These are phyloP conservation scores for Gibbula magus DNA, from an alignment of 2,888 invertebrate genomes.

Conservation along the genomic window DNA sequence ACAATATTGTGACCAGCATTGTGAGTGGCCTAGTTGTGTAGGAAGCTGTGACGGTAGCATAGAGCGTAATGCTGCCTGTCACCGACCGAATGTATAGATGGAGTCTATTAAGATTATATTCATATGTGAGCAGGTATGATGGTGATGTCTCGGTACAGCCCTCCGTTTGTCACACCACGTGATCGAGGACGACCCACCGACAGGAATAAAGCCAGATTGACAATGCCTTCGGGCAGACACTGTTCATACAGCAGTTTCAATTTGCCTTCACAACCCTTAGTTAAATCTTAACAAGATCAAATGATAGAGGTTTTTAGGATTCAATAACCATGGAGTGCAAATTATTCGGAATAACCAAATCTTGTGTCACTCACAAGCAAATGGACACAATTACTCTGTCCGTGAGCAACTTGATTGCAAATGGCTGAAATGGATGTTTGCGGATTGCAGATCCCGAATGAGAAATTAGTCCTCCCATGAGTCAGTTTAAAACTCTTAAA, in stretches of 20 bases:
- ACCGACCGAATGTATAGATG: neutral
- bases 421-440: too few relatives aligned
- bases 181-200: neutral
- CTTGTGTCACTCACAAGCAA: too few relatives aligned
- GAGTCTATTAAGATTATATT: slow-evolving; percentile 14
- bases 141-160: neutral
- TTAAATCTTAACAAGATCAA: slow-evolving; percentile 18
- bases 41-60: neutral
- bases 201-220: slow-evolving; percentile 1
- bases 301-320: too few relatives aligned
- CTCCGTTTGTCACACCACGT: neutral
- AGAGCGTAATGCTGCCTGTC: neutral
- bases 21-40: neutral
- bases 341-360: too few relatives aligned
- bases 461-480: too few relatives aligned
- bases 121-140: slow-evolving; percentile 15
- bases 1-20: neutral
- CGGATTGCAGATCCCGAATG: too few relatives aligned
- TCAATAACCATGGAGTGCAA: too few relatives aligned
- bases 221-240: neutral
- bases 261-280: slow-evolving; percentile 16
- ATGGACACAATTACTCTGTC: too few relatives aligned
- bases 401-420: too few relatives aligned
- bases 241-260: slow-evolving; percentile 2
- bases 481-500: too few relatives aligned